Base-by-base conservation (phyloP, 2,113 vertebrate species). In the Sceloporus tristichus region DNA sequence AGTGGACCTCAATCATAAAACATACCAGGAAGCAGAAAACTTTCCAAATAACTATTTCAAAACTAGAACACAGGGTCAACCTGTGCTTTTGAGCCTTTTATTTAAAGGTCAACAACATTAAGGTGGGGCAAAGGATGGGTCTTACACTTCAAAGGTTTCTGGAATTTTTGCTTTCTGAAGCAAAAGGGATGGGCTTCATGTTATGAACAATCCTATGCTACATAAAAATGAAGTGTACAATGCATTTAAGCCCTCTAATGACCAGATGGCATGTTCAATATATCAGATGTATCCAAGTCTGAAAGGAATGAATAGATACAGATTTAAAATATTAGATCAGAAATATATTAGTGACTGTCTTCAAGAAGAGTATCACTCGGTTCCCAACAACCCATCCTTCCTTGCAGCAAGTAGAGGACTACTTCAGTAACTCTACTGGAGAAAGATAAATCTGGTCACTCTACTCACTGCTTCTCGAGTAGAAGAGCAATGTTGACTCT, bases 111-210 rank as follows among this genome's bases (percentile, higher is more conserved):
- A 81, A 91, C 73, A 84, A 85, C 73, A 88, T 40, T 34, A 90
- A 56, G 73, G 82, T 21, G 53, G 40, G 82, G 70, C 66, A 80
- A 87, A 79, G 77, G 48, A 75, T 19, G 5, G 53, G 25, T 59
- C 66, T 66, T 62, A 85, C 53, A 80, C 85, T 84, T 88, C 79
- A 85, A 78, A 95, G 34, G 53, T 83, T 84, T 87, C 84, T 73
- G 80, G 73, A 68, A 48, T n/a, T 79, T 48, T 48, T 83, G 27
- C 65, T 83, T 83, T 83, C 65, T 19, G 1, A 62, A 70, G 18
- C 81, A 83, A 83, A 82, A 88, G 34, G 79, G 65, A 77, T n/a
- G 11, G 40, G 42, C 66, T 62, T 62, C 42, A 89, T 59, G 79
- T 86, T 83, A 89, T 65, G 79, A 73, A 81, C 1, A 23, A 25